Evolutionary conservation across 2,797 vertebrate species (phyloP), one percentile per base, ranked within the genome.

Genomic region (Malurus leucopterus): DNA sequence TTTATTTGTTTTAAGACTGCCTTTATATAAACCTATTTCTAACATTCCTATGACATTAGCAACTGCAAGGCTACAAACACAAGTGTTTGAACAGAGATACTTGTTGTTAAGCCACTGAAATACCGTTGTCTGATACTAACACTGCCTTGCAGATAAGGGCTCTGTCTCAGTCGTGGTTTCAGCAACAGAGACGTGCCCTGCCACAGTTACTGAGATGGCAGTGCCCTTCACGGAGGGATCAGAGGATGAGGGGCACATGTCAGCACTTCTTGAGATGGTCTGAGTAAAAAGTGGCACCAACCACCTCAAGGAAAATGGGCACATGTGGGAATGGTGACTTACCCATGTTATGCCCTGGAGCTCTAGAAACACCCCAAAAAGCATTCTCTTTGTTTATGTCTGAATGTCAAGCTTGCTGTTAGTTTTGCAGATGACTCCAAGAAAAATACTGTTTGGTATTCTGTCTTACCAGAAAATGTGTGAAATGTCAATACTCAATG

Each of bases 1-100:
- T 74, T 77, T 43, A 30, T 89, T 88, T 61, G 8, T 34, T 85
- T 79, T 71, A 88, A 73, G 62, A 59, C 36, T 88, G 70, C 46
- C 78, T 91, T 93, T 91, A 51, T 61, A 57, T 78, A 73, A 72
- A 41, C 19, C 15, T 78, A 2, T 69, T 80, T 74, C 40, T 82
- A 74, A 69, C 27, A 44, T 84, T 75, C 50, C 59, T 83, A 10
- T 83, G 54, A 78, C 19, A n/a, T 36, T 78, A 72, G 68, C 24
- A 72, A 27, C 41, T 90, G 61, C 47, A 41, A 74, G 23, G 18
- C 73, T 86, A 53, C 30, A 71, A 75, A 76, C 49, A 29, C 36
- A 59, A 57, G 27, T 64, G 65, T 86, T 87, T 70, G 24, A 89
- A 54, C 36, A 41, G 65, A 58, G 74, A 41, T 68, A 51, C 47